Base-by-base conservation (phyloP, 2,113 vertebrate species). In the Silurus glanis region DNA sequence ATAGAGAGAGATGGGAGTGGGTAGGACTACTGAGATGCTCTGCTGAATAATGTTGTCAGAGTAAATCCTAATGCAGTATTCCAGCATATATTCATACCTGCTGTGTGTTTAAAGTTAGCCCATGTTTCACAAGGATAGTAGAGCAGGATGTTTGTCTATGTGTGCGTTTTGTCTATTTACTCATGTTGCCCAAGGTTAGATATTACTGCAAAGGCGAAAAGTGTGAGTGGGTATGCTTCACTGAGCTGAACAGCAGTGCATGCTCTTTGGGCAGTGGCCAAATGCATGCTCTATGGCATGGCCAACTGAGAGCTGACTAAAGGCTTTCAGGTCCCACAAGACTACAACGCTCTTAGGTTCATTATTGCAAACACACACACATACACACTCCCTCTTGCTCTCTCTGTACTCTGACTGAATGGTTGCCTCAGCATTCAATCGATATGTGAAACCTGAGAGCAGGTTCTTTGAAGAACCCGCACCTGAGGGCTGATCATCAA, bases 351-450 rank as follows among this genome's bases (percentile, higher is more conserved):
- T 88, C 84, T 89, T 86, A 91, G 90, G 88, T 92, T 93, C 92
- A 94, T 93, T 94, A 93, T 87, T 89, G 88, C 67, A 66, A 61
- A 87, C 91, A 92, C 84, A 91, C 92, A 56, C 64, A 69, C 62
- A 75, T 85, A 91, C 92, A 92, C 91, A 92, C 86, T 91, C 92
- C 25, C 80, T 28, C 47, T 72, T 85, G 90, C 92, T 92, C 92
- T 92, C 86, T 91, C 92, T 91, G 90, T 85, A 90, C 92, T 92
- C 85, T 89, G 88, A 49, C 88, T 75, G 87, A 90, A 87, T 62
- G 87, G 90, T 90, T 83, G 84, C 89, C 87, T 94, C 93, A 94
- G 93, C 90, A 88, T 82, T 93, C 90, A 86, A 93, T 94, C 94
- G 83, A 94, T 93, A 90, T 80, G 82, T 55, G 89, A 83, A 90